phyloP scores from a whole-genome alignment of 2,888 invertebrate genomes.

The Rhingia campestris region DNA sequence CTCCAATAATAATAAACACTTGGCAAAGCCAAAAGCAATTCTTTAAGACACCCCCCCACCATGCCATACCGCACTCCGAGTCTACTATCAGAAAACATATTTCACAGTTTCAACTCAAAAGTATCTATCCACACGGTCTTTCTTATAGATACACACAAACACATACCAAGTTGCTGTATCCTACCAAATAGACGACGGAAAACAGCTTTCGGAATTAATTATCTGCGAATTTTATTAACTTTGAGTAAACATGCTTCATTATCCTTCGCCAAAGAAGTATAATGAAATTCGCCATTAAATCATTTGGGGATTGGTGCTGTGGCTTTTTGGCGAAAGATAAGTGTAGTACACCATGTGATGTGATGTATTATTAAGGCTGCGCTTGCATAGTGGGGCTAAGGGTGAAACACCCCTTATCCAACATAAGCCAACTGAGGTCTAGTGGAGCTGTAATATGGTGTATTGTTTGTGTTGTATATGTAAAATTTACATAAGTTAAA shows the following conservation, averaged over 20 bases:
- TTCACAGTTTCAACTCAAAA: slow-evolving; percentile 66
- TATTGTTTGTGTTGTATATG: slow-evolving; percentile 48
- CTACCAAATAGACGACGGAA: slow-evolving; percentile 67
- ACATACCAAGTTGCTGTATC: slow-evolving; percentile 14
- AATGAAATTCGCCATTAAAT: slow-evolving; percentile 74
- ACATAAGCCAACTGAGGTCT: slow-evolving; percentile 23
- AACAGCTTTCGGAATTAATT: slow-evolving; percentile 74
- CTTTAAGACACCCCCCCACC: slow-evolving; percentile 40
- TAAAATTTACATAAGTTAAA: slow-evolving; percentile 67
- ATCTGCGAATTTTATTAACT: slow-evolving; percentile 74
- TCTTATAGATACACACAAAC: slow-evolving; percentile 18
- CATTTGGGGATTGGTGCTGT: slow-evolving; percentile 72
- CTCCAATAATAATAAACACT: slow-evolving; percentile 68
- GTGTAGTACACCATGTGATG: slow-evolving; percentile 64
- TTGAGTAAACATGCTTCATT: slow-evolving; percentile 75
- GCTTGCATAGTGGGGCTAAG: slow-evolving; percentile 1
- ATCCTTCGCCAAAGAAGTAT: slow-evolving; percentile 74
- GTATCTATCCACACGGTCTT: slow-evolving; percentile 14
- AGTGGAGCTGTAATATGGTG: background rate
- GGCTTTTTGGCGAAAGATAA: slow-evolving; percentile 71
- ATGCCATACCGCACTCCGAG: slow-evolving; percentile 23
- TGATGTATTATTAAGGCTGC: slow-evolving; percentile 67
- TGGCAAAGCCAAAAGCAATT: slow-evolving; percentile 61
- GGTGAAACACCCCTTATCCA: slow-evolving; percentile 18
- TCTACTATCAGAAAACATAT: slow-evolving; percentile 61